Base-by-base conservation (phyloP, 2,888 invertebrate species). In the Cartodere bifasciata region DNA sequence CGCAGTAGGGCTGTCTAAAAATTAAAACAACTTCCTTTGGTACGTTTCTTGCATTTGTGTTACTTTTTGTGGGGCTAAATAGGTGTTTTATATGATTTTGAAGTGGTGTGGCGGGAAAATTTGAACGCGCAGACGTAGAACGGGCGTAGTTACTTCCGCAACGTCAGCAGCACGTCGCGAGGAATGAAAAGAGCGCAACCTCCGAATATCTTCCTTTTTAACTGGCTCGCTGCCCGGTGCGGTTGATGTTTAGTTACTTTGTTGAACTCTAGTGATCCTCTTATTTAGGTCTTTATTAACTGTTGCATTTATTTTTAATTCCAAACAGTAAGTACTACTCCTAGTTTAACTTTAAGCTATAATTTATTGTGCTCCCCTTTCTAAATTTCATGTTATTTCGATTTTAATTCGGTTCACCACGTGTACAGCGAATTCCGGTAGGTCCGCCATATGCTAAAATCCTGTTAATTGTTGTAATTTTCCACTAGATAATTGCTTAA, bases 191-290 rank as follows among this genome's bases (percentile, higher is more conserved):
- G 44, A 46, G 42, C 43, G 44, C 42, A 45, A 46, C 42, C 39
- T 40, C 44, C 39, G 35, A 31, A 28, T 29, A 47, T 55, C 56
- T 49, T 58, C 55, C 58, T 60, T 60, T 60, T 53, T 53, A 48
- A 55, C 52, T 52, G 47, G 54, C 47, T 53, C 55, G 52, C 56
- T 53, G 48, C 42, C 42, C 49, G 46, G 58, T 57, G 50, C 47
- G 54, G 58, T 58, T 51, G 58, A 45, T 47, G 49, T 47, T 46
- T 46, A 46, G 45, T 53, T 49, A 46, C 50, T 46, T 49, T 49
- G 46, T 46, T 46, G 37, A 40, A 28, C 24, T 45, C 43, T 42
- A 46, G 50, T 50, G 49, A 49, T 50, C 43, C 50, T 48, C 38
- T 42, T 43, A 38, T 45, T 45, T 47, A 44, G 48, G 45, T 48